Evolutionary conservation across 2,797 vertebrate species (phyloP).

Genomic region (Anguilla megastoma): DNA sequence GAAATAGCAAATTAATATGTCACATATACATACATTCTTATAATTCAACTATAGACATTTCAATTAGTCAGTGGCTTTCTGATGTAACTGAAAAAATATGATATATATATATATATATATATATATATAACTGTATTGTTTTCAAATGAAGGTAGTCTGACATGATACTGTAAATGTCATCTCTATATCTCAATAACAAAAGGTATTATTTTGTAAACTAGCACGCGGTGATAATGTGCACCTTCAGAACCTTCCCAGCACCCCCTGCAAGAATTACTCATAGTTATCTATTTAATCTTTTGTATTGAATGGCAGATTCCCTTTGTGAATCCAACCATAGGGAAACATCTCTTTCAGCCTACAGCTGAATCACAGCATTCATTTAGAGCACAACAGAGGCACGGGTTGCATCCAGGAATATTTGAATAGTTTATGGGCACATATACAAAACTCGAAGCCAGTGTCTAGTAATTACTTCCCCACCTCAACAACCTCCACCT

Average conservation of each 20-base stretch:
- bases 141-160: not conserved
- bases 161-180: not conserved
- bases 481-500: slow-evolving; percentile 61
- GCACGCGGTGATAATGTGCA: not conserved
- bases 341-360: slow-evolving; percentile 37
- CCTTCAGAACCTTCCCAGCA: not conserved
- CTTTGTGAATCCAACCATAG: slow-evolving; percentile 4
- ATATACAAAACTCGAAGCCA: slow-evolving; percentile 66
- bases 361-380: slow-evolving; percentile 49
- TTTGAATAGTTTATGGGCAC: slow-evolving; percentile 69
- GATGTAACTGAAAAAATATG: not conserved
- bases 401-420: slow-evolving; percentile 43
- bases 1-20: not conserved
- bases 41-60: not conserved
- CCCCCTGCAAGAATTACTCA: slow-evolving; percentile 9
- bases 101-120: no score
- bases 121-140: not conserved
- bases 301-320: slow-evolving; percentile 16
- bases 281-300: slow-evolving; percentile 1
- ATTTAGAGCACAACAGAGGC: slow-evolving; percentile 34
- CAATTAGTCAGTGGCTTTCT: not conserved
- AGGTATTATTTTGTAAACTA: slow-evolving; percentile 11
- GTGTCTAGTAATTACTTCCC: slow-evolving; percentile 66
- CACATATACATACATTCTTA: no score
- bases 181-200: not conserved